Evolutionary conservation across 2,797 vertebrate species (phyloP).

Genomic region (Smutsia gigantea): DNA sequence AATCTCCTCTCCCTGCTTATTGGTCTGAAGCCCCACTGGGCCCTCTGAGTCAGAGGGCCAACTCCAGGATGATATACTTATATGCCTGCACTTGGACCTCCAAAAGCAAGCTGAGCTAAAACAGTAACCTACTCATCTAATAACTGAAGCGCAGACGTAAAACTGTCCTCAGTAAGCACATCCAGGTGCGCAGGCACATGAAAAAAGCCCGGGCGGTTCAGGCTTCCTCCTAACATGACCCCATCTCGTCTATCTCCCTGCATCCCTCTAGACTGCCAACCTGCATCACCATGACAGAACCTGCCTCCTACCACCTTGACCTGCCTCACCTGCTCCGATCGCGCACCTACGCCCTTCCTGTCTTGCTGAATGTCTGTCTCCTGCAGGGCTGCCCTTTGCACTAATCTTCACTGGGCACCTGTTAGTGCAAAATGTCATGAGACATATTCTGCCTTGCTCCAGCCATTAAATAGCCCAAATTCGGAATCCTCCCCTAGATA

Average conservation of each 20-base stretch:
- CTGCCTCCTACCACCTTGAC: accelerated
- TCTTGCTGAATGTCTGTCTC: not conserved
- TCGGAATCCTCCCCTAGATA: not conserved
- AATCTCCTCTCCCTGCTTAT: not conserved
- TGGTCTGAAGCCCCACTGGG: not conserved
- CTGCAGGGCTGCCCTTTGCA: too few relatives aligned
- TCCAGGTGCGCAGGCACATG: accelerated
- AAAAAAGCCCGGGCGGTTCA: not conserved
- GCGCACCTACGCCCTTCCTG: accelerated
- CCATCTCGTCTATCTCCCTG: accelerated
- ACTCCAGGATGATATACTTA: not conserved
- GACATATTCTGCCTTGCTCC: accelerated
- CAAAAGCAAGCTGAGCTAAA: not conserved
- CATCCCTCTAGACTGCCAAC: not conserved
- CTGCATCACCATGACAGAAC: too few relatives aligned
- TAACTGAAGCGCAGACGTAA: not conserved
- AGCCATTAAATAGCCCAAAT: not conserved
- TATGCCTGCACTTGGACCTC: accelerated
- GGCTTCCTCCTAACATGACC: not conserved
- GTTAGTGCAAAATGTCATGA: not conserved
- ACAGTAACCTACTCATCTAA: accelerated
- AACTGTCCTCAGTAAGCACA: accelerated
- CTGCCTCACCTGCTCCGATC: not conserved
- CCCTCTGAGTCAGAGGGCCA: not conserved
- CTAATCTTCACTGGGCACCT: accelerated